Evolutionary conservation across 1,140 invertebrate species (phyloP).

Genomic region (Latrodectus geometricus): DNA sequence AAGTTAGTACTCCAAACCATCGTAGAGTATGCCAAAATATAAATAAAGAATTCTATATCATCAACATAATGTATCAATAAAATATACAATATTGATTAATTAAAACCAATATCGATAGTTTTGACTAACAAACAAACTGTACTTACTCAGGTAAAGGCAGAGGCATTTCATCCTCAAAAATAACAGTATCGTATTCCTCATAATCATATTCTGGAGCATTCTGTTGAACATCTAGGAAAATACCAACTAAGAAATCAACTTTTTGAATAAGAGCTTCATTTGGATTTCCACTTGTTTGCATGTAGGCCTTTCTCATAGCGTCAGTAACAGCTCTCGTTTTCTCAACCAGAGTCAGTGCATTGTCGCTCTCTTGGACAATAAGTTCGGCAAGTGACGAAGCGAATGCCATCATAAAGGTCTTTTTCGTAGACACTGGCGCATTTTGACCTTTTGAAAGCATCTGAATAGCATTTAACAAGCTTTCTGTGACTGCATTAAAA

Average conservation of each 20-base stretch:
- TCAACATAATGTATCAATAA: no score
- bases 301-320: slow-evolving; percentile 10
- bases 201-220: background rate
- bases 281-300: background rate
- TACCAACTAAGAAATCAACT: background rate
- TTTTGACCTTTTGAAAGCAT: background rate
- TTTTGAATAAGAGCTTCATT: slow-evolving; percentile 14
- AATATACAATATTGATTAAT: no score
- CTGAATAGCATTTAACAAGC: background rate
- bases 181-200: background rate
- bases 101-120: no score
- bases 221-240: slow-evolving; percentile 1
- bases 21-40: no score
- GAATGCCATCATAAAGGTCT: slow-evolving; percentile 17
- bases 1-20: no score
- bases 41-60: no score
- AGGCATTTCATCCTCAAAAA: no score
- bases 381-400: slow-evolving; percentile 11
- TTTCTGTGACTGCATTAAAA: background rate
- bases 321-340: slow-evolving; percentile 10
- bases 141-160: no score
- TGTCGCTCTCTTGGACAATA: background rate
- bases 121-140: no score
- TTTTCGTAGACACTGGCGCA: background rate
- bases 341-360: background rate